phyloP scores from a whole-genome alignment of 2,113 vertebrate genomes.

The Spheniscus mendiculus region DNA sequence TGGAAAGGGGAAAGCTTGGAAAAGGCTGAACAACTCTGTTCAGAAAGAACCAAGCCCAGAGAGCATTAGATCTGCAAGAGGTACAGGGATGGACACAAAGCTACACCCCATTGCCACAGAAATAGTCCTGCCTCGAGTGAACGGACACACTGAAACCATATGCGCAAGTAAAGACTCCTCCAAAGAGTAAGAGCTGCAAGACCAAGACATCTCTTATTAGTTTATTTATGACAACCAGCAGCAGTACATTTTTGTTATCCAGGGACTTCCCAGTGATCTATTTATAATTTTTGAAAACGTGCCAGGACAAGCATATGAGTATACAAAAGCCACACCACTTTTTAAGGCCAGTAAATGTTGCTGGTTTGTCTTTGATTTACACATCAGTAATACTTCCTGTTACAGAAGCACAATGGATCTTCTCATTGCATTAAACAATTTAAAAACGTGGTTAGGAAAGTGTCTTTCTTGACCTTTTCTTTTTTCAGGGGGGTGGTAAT shows the following conservation, averaged over 20 bases:
- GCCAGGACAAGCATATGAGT: conserved; percentile 48
- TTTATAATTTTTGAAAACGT: conserved; percentile 47
- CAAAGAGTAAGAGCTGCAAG: not conserved
- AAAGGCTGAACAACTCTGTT: not conserved
- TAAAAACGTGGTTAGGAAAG: not conserved
- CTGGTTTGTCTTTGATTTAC: conserved; percentile 50
- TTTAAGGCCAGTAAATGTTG: conserved; percentile 48
- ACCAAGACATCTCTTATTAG: not conserved
- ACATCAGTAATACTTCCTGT: not conserved
- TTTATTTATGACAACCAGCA: conserved; percentile 31
- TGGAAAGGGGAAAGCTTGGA: not conserved
- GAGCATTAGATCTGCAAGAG: not conserved
- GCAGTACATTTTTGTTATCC: conserved; percentile 31
- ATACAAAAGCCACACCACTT: conserved; percentile 46
- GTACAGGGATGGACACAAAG: not conserved
- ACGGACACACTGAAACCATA: not conserved
- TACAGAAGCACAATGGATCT: not conserved
- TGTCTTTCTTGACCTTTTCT: conserved; percentile 8
- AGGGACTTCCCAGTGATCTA: conserved; percentile 51
- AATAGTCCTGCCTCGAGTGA: not conserved
- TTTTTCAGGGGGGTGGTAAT: not conserved
- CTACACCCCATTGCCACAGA: not conserved
- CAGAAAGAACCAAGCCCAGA: not conserved
- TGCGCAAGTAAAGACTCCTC: not conserved
- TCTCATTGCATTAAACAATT: not conserved